Evolutionary conservation across 2,888 invertebrate species (phyloP), one percentile per base, ranked within the genome.

Genomic region (Sinohyriopsis cumingii): DNA sequence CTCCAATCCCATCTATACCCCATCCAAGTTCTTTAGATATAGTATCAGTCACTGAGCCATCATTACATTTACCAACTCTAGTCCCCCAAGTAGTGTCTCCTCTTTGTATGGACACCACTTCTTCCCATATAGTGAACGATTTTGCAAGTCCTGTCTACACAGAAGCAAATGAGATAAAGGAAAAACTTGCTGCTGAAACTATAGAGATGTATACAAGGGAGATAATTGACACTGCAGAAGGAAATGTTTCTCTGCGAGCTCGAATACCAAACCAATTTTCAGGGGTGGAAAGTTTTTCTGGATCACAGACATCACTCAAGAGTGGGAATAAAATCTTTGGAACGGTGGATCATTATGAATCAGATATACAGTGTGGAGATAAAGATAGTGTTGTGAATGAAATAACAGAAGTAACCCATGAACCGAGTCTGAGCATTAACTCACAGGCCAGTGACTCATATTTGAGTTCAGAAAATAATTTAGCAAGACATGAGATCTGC

Each of bases 171-270:
- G 59, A 65, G 56, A 65, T 65, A 53, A n/a, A 59, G n/a, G 59
- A 65, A 65, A 55, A 65, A 59, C 54, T 65, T 56, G 65, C 65
- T 65, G 65, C 56, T 65, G 65, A 65, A 65, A 65, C 65, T 65
- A 25, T 65, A 4, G 19, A 45, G 9, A 45, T 45, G 33, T 45
- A 45, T 45, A 45, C 33, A 9, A 45, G 33, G 33, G 33, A 45
- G 33, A 45, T 45, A 45, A 45, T 45, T 45, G 33, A 45, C 33
- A 45, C 9, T 45, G 33, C 33, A 45, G 33, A 45, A 12, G 7
- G 7, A 45, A 45, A 45, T 45, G 12, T 45, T 45, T 45, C 33
- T 0, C 33, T 9, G 9, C 33, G 9, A 45, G 33, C 9, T 9
- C 7, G 33, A 9, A 45, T 45, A 12, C 33, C 7, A 45, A 45